These are phyloP conservation scores for Ichneumoninae sp. DNA, from an alignment of 2,888 invertebrate genomes.

Conservation along the genomic window DNA sequence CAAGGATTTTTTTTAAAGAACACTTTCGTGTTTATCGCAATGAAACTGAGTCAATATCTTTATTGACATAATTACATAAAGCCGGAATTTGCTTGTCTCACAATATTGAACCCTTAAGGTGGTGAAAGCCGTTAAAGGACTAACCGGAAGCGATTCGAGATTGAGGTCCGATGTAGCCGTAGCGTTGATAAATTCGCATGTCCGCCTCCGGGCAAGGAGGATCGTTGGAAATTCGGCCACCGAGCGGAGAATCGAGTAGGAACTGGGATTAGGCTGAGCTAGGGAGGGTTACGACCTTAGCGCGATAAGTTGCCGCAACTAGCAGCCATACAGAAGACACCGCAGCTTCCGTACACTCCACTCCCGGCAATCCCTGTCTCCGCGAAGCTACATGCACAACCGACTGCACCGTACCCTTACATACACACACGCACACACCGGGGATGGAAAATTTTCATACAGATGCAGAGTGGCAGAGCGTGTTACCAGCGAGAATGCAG, in stretches of 20 bases:
- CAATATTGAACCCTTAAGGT: no score
- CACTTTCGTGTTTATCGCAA: no score
- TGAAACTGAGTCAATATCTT: no score
- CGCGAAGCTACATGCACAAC: slow-evolving; percentile 13
- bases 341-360: slow-evolving; percentile 8
- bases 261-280: slow-evolving; percentile 29
- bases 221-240: slow-evolving; percentile 31
- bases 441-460: slow-evolving; percentile 53
- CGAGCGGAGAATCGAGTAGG: slow-evolving; percentile 60
- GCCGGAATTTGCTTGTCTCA: no score
- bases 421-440: background rate
- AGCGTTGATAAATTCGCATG: slow-evolving; percentile 47
- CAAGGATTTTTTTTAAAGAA: background rate
- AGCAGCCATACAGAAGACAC: slow-evolving; percentile 32
- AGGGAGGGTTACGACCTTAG: background rate
- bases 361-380: background rate
- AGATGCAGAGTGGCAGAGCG: slow-evolving; percentile 45
- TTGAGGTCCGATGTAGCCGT: slow-evolving; percentile 6
- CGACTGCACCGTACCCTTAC: background rate
- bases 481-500: slow-evolving; percentile 47
- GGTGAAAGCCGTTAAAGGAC: background rate
- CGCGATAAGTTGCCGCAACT: slow-evolving; percentile 43
- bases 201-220: slow-evolving; percentile 16
- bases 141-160: background rate
- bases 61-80: no score